Evolutionary conservation across 2,888 invertebrate species (phyloP).

Genomic region (Synanthedon tipuliformis): DNA sequence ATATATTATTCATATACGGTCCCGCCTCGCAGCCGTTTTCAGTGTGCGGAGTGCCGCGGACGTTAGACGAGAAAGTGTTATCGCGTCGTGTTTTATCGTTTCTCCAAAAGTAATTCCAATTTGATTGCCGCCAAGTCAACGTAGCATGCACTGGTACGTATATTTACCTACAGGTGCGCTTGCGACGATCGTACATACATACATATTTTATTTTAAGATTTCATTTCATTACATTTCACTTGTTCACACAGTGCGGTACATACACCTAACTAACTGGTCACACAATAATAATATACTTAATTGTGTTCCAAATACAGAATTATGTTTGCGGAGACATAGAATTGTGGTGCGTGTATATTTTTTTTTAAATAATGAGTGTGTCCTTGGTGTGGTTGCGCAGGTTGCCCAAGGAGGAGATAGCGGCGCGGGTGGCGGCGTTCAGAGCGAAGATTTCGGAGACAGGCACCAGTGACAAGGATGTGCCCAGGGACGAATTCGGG

Average conservation of each 20-base stretch:
- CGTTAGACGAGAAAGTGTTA: constrained; percentile 37
- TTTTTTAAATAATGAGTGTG: constrained; percentile 43
- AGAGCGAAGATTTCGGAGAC: constrained; percentile 84
- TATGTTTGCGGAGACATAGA: constrained; percentile 6
- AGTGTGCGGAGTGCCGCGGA: constrained; percentile 19
- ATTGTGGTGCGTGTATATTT: constrained; percentile 6
- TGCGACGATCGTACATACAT: constrained; percentile 11
- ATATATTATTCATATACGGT: constrained; percentile 12
- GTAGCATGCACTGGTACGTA: constrained; percentile 63
- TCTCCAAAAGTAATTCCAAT: constrained; percentile 52
- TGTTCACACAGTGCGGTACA: constrained; percentile 19
- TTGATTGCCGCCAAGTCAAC: constrained; percentile 38
- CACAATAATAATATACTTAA: too few relatives aligned
- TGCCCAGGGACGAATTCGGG: constrained; percentile 85
- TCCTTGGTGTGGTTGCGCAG: constrained; percentile 72
- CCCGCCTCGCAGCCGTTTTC: constrained; percentile 11
- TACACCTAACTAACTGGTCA: neutral
- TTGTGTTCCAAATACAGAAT: neutral
- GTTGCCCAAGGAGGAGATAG: constrained; percentile 87
- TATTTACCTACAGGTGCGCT: constrained; percentile 22
- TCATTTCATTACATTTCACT: constrained; percentile 36
- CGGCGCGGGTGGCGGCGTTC: constrained; percentile 87
- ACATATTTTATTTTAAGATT: constrained; percentile 32
- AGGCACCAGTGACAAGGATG: constrained; percentile 64
- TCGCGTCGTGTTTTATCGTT: constrained; percentile 53